Base-by-base conservation (phyloP, 1,140 invertebrate genomes). In the Drosophila mojavensis region DNA sequence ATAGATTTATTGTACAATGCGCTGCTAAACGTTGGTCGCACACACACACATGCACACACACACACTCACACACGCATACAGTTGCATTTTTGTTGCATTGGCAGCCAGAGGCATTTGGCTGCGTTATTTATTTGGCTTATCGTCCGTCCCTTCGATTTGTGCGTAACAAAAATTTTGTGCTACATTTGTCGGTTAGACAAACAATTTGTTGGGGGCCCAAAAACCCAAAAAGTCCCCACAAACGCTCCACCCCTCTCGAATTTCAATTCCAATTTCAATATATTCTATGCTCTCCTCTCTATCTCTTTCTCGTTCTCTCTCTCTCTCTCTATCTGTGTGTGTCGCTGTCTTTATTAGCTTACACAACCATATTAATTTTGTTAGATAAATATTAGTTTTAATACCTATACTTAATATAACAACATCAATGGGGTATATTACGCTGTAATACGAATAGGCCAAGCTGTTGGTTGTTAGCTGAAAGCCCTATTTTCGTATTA, bases 331-430 rank as follows among this genome's bases (percentile, higher is more conserved):
- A 0, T 45, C 13, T n/a, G 10, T 15, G 6, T 47, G n/a, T 51
- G 61, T 58, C 17, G 45, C 43, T 65, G 83, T 79, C 71, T 79
- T 72, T 81, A 86, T 86, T 81, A 78, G 78, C 78, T 82, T 78
- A 73, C 74, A 89, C 74, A 89, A 89, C 82, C 83, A 88, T 88
- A 88, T 88, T 88, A 89, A 89, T 90, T 88, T 89, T 84, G 85
- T 90, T 91, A 91, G 90, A 91, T 91, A 91, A 91, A 91, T 91
- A 91, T 91, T 91, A 91, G 84, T 91, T 90, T 91, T 88, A 69
- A 74, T 74, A 74, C 71, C 71, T n/a, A 36, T n/a, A 41, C 26
- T 13, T 10, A 28, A 59, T 36, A 41, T 30, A 45, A 13, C 28
- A 9, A 7, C 43, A 6, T 9, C 28, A 10, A 47, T 48, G 33